phyloP scores from a whole-genome alignment of 2,113 vertebrate species.

The Willisornis vidua region DNA sequence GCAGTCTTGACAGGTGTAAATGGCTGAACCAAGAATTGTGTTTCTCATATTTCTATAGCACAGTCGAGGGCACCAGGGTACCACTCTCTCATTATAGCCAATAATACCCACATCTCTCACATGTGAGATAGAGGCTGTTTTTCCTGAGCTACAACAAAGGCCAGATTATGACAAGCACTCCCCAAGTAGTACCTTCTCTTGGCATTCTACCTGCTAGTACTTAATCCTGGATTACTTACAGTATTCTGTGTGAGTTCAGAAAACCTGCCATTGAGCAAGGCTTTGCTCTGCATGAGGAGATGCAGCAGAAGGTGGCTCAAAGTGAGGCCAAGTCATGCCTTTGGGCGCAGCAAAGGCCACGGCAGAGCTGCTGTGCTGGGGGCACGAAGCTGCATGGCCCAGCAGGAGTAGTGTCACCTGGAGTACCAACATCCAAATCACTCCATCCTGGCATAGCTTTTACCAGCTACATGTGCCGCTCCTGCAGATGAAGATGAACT shows the following conservation, averaged over 20 bases:
- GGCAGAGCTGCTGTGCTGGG: background rate
- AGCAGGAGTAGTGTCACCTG: background rate
- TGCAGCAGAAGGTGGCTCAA: background rate
- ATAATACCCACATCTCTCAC: background rate
- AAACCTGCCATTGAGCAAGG: background rate
- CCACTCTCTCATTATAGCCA: background rate
- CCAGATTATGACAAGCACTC: background rate
- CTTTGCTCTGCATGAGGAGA: background rate
- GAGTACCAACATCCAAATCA: accelerated
- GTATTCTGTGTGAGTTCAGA: background rate
- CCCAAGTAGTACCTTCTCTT: background rate
- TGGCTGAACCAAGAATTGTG: background rate
- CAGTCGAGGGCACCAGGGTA: background rate
- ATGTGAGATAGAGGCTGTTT: background rate
- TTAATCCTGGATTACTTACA: background rate
- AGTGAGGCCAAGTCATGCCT: accelerated
- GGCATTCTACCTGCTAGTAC: background rate
- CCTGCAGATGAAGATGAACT: background rate
- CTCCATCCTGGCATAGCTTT: background rate
- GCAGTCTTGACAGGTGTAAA: background rate
- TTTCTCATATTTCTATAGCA: background rate
- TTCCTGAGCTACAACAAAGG: background rate
- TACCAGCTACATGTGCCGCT: accelerated
- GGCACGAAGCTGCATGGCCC: accelerated
- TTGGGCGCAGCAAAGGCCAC: accelerated